Conservation (phyloP, 2,113 vertebrate genomes). For the Cephalopterus ornatus region DNA sequence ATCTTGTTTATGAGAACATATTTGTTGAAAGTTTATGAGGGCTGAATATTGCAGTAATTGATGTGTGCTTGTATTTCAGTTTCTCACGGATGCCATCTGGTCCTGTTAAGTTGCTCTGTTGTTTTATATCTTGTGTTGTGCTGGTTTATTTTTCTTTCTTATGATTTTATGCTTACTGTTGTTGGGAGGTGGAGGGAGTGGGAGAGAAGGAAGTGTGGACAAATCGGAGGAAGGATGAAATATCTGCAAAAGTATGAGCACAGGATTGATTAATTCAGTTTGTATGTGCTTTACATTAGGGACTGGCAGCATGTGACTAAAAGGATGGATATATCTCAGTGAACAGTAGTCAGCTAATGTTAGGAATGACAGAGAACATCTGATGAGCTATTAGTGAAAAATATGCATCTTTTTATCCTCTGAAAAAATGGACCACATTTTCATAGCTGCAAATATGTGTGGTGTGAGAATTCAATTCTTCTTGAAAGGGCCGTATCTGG, state of each 20-base stretch:
- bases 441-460: neutral
- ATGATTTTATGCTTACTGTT: neutral
- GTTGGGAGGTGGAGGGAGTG: neutral
- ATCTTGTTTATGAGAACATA: conserved; percentile 36
- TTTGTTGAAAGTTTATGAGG: conserved; percentile 51
- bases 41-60: conserved; percentile 51
- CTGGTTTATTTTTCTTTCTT: neutral
- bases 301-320: neutral
- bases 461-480: neutral
- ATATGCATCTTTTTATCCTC: neutral
- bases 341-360: neutral
- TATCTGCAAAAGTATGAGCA: neutral
- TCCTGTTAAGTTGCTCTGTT: conserved; percentile 16
- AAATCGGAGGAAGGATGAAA: neutral
- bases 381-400: neutral
- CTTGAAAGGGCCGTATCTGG: neutral
- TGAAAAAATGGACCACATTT: neutral
- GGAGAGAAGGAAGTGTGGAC: neutral
- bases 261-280: neutral
- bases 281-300: neutral
- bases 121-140: neutral
- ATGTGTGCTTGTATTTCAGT: conserved; percentile 37
- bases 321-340: neutral
- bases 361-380: neutral
- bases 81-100: conserved; percentile 21